Conservation (phyloP, 1,140 invertebrate genomes). For the Phocides pigmalion region DNA sequence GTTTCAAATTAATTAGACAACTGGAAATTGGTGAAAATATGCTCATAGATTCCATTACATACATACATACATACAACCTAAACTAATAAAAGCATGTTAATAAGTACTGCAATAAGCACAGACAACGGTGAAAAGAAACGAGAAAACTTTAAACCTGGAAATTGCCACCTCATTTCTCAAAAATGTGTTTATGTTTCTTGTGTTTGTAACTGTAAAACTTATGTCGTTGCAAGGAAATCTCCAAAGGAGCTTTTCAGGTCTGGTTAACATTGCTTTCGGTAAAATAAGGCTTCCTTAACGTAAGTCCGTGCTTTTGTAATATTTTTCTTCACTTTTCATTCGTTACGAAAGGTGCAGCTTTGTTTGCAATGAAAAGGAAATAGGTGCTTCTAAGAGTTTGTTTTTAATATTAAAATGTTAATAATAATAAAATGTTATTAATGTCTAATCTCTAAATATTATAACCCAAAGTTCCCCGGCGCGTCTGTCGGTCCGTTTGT, state of each 20-base stretch:
- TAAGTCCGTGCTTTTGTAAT: conserved; percentile 15
- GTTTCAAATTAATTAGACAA: too few relatives aligned
- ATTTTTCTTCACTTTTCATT: conserved; percentile 8
- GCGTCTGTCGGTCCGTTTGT: too few relatives aligned
- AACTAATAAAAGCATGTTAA: not conserved
- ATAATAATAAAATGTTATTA: not conserved
- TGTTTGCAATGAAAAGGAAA: not conserved
- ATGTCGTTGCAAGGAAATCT: conserved; percentile 16
- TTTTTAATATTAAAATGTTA: too few relatives aligned
- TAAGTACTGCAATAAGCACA: not conserved
- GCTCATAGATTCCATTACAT: too few relatives aligned
- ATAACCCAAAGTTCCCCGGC: too few relatives aligned
- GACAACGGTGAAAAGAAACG: not conserved
- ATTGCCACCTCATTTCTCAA: conserved; percentile 12
- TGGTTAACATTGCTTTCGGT: conserved; percentile 17
- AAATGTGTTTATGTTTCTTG: conserved; percentile 18
- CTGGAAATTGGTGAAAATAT: too few relatives aligned
- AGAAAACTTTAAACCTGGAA: conserved; percentile 1
- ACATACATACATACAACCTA: too few relatives aligned
- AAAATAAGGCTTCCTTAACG: conserved; percentile 12
- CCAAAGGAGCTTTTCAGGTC: conserved; percentile 21
- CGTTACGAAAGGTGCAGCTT: not conserved
- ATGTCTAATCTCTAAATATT: too few relatives aligned
- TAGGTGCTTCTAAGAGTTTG: not conserved
- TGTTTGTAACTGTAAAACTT: conserved; percentile 22